A percentile compares a stretch with the other conserved stretches of the same genome.
Conservation (phyloP, 2,888 invertebrate species). For the Dynastes maya region DNA sequence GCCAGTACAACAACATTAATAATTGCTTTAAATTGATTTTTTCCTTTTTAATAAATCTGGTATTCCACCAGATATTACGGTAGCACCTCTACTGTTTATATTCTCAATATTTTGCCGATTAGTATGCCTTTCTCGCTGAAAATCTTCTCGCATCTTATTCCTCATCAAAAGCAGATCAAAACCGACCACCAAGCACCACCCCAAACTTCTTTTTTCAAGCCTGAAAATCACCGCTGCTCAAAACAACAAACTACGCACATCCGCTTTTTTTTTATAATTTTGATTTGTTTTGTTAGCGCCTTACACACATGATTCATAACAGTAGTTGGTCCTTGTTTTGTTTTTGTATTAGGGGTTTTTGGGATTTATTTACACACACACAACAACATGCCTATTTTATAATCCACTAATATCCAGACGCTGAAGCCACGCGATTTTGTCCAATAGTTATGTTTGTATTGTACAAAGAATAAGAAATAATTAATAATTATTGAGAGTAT, state of each 20-base stretch:
- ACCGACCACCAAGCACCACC: background rate
- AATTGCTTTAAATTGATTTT: too few relatives aligned
- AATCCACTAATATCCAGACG: slow-evolving; percentile 31
- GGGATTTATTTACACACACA: slow-evolving; percentile 15
- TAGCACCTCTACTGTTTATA: background rate
- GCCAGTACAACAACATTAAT: too few relatives aligned
- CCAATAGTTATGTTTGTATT: too few relatives aligned
- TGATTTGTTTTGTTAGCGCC: background rate
- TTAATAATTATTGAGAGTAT: background rate
- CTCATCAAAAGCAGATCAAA: too few relatives aligned
- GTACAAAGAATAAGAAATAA: too few relatives aligned
- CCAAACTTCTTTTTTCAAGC: background rate
- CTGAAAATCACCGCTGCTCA: slow-evolving; percentile 12
- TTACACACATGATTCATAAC: background rate
- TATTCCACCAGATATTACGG: background rate
- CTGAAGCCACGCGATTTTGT: slow-evolving; percentile 14
- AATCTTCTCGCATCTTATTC: too few relatives aligned
- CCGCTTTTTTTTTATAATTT: slow-evolving; percentile 25
- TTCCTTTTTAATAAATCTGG: background rate
- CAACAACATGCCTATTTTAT: slow-evolving; percentile 14
- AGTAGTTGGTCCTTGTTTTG: background rate
- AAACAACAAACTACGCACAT: slow-evolving; percentile 11
- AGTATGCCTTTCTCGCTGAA: background rate
- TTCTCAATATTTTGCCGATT: background rate
- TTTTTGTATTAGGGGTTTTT: slow-evolving; percentile 6